phyloP scores from a whole-genome alignment of 64 coral and sea anemone genomes.

The Anthopleura sola region DNA sequence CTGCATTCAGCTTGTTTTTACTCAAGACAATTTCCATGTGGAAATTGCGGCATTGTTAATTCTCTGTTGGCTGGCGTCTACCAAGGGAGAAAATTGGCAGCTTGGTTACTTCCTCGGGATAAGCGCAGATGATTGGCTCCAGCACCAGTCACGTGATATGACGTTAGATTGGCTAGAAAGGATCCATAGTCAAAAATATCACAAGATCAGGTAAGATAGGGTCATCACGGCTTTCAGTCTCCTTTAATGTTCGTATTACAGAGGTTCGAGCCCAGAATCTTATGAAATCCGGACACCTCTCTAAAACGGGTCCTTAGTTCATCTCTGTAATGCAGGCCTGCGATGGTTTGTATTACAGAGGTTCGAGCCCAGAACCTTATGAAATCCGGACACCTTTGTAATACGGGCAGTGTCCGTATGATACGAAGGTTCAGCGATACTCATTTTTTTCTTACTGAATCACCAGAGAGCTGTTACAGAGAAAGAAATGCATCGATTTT shows the following conservation, averaged over 20 bases:
- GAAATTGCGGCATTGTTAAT: neutral
- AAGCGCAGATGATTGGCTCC: neutral
- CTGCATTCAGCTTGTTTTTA: neutral
- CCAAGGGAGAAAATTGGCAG: neutral
- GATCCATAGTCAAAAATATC: neutral
- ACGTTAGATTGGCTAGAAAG: neutral
- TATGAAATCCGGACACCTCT: no score
- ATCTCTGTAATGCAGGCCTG: no score
- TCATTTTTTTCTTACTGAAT: neutral
- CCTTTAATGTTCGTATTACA: no score
- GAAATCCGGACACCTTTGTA: no score
- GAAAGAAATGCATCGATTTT: conserved; percentile 29
- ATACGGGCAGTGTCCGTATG: no score
- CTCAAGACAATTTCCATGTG: neutral
- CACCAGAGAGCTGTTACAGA: conserved; percentile 15
- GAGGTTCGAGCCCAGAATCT: no score
- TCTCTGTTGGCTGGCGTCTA: conserved; percentile 2
- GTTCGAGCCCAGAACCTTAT: no score
- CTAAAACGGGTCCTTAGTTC: no score
- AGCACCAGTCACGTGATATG: neutral
- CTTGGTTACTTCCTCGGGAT: conserved; percentile 1
- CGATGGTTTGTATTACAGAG: no score
- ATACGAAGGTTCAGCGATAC: neutral
- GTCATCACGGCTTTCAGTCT: neutral
- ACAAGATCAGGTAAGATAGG: neutral